Conservation (phyloP, 2,113 vertebrate genomes). For the Excalfactoria chinensis region DNA sequence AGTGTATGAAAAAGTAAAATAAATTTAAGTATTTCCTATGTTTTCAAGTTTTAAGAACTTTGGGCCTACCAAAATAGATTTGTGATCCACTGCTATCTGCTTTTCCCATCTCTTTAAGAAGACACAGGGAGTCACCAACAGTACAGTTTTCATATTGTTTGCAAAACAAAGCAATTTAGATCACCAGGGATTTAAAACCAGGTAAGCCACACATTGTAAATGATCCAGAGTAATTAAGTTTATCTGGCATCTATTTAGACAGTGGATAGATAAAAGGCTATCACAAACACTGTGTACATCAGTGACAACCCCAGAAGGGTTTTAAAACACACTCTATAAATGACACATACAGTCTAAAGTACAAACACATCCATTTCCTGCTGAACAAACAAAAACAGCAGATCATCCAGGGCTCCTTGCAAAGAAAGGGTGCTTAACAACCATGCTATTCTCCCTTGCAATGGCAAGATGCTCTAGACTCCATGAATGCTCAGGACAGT, state of each 20-base stretch:
- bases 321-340: background rate
- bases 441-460: background rate
- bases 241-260: background rate
- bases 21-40: background rate
- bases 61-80: background rate
- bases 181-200: background rate
- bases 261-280: background rate
- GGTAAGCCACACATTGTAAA: background rate
- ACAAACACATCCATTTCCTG: background rate
- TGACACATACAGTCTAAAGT: background rate
- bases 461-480: background rate
- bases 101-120: background rate
- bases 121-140: accelerated
- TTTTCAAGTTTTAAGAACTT: background rate
- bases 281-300: background rate
- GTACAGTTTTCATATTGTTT: background rate
- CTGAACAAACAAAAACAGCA: background rate
- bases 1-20: background rate
- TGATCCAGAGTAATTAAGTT: background rate
- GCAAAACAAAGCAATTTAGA: background rate
- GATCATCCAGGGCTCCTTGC: accelerated
- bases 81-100: background rate
- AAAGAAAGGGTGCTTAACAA: background rate
- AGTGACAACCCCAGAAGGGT: background rate
- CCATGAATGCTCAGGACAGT: background rate